Conservation (phyloP, 2,113 vertebrate species). For the Pseudois nayaur region DNA sequence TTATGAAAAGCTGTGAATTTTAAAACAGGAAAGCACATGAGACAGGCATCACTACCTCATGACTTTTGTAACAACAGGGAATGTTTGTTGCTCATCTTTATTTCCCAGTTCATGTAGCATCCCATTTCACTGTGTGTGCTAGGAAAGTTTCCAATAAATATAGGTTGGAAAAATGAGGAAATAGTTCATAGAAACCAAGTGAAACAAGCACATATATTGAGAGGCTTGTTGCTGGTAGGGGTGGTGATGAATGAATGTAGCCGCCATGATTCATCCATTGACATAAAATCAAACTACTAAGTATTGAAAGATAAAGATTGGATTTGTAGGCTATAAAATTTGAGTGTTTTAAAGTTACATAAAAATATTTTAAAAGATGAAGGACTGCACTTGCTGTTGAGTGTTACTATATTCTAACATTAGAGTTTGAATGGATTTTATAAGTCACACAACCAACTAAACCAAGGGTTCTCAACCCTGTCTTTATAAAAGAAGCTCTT, state of each 20-base stretch:
- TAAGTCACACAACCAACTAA: not conserved
- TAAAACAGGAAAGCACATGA: not conserved
- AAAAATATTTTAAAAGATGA: not conserved
- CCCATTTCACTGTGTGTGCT: not conserved
- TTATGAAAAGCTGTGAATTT: not conserved
- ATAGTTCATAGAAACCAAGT: not conserved
- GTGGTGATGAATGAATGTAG: not conserved
- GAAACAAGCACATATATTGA: not conserved
- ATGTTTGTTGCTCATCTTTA: not conserved
- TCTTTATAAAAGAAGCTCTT: not conserved
- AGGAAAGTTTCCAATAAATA: not conserved
- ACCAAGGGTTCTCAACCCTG: not conserved
- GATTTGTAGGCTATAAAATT: not conserved
- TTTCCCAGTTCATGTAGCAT: not conserved
- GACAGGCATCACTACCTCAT: not conserved
- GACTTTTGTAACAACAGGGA: not conserved
- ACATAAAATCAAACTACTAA: not conserved
- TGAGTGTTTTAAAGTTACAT: not conserved
- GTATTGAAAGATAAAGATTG: not conserved
- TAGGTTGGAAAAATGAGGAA: not conserved
- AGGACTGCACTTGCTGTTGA: not conserved
- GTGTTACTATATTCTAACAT: not conserved
- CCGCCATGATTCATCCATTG: not conserved
- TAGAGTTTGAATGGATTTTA: not conserved
- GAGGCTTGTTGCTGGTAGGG: not conserved